phyloP scores from a whole-genome alignment of 1,140 invertebrate species.

The Araneus ventricosus region DNA sequence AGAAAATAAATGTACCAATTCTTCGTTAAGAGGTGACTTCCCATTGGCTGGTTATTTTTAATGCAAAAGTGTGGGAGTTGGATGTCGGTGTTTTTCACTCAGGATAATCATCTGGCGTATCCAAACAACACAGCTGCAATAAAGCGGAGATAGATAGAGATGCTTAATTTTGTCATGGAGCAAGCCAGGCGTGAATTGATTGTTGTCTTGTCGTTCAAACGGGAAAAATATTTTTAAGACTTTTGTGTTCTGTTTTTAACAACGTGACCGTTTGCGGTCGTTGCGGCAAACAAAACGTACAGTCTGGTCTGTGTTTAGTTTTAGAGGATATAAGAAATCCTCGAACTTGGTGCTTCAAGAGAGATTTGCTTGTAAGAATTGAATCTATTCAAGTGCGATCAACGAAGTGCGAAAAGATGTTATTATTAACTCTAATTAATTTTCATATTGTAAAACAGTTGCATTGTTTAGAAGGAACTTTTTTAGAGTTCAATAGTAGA shows the following conservation, averaged over 20 bases:
- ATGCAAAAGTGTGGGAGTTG: slow-evolving; percentile 55
- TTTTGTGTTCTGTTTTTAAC: neutral
- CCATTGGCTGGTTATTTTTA: slow-evolving; percentile 38
- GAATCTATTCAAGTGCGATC: too few relatives aligned
- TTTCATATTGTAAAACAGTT: too few relatives aligned
- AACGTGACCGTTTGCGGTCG: neutral
- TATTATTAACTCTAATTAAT: too few relatives aligned
- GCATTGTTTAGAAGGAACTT: too few relatives aligned
- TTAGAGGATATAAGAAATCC: neutral
- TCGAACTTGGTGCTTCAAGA: neutral
- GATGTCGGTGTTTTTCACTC: slow-evolving; percentile 39
- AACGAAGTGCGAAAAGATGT: too few relatives aligned
- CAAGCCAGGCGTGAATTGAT: slow-evolving; percentile 58
- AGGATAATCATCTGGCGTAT: slow-evolving; percentile 29
- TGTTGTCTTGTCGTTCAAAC: slow-evolving; percentile 12
- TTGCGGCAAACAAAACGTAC: neutral
- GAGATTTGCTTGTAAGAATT: too few relatives aligned
- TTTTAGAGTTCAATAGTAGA: too few relatives aligned
- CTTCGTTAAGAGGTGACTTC: slow-evolving; percentile 11
- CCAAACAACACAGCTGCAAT: slow-evolving; percentile 33
- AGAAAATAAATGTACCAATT: slow-evolving; percentile 9
- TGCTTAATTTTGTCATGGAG: slow-evolving; percentile 49
- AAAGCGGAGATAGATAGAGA: slow-evolving; percentile 5
- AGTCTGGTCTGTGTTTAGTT: neutral
- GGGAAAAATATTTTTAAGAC: neutral